A percentile compares a stretch with the other conserved stretches of the same genome.
phyloP scores from a whole-genome alignment of 2,797 vertebrate genomes.

The Lepilemur ruficaudatus region DNA sequence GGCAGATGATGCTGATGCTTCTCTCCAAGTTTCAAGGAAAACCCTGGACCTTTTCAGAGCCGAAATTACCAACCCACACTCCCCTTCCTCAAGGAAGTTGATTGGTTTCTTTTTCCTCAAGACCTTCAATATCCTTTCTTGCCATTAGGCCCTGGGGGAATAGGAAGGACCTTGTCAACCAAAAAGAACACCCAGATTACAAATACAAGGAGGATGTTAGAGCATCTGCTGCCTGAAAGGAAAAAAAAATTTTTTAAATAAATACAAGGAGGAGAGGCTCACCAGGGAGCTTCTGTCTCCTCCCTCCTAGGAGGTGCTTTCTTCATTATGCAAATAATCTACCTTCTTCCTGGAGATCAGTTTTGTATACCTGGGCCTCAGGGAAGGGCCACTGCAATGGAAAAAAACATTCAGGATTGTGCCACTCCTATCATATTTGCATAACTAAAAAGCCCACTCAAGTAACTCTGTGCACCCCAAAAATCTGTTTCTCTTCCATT shows the following conservation, averaged over 20 bases:
- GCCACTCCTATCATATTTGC: conserved; percentile 28
- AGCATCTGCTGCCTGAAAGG: not conserved
- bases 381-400: not conserved
- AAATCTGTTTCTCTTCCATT: conserved; percentile 10
- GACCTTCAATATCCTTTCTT: not conserved
- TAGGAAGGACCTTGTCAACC: not conserved
- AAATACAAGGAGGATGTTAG: not conserved
- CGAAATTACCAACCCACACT: not conserved
- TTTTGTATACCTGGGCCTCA: conserved; percentile 36
- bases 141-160: not conserved
- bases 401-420: not conserved
- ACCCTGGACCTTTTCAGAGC: conserved; percentile 5
- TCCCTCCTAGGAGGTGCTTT: not conserved
- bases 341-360: conserved; percentile 18
- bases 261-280: not conserved
- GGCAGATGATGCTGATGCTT: not conserved
- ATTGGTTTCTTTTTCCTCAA: not conserved
- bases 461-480: not conserved
- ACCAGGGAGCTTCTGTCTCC: not conserved
- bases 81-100: conserved; percentile 16
- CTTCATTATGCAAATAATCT: conserved; percentile 42
- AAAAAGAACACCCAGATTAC: not conserved
- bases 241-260: not conserved
- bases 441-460: not conserved
- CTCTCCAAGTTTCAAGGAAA: conserved; percentile 47